These are phyloP conservation scores for Crotalus helleri DNA, from an alignment of 2,113 vertebrate genomes.

Conservation along the genomic window DNA sequence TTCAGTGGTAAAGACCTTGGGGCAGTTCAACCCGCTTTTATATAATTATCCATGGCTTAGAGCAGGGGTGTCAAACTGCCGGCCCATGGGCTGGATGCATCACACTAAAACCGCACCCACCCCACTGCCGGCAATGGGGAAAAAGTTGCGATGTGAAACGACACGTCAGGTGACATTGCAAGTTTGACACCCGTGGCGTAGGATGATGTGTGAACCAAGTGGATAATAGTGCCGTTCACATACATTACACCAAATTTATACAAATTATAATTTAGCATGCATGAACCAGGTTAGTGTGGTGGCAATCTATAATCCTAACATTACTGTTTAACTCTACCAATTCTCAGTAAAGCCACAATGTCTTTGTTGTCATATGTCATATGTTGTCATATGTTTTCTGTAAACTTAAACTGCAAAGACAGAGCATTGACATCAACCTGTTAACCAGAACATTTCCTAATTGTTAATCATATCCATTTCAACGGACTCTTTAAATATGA, in stretches of 20 bases:
- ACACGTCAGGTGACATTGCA: too few relatives aligned
- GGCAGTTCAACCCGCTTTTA: not conserved
- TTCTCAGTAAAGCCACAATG: not conserved
- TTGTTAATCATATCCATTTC: not conserved
- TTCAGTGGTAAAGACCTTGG: not conserved
- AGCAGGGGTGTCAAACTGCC: too few relatives aligned
- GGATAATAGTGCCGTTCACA: not conserved
- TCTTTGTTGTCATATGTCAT: not conserved
- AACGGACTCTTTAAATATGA: not conserved
- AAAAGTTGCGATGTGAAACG: fast-evolving
- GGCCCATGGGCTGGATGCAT: too few relatives aligned
- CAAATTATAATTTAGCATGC: not conserved
- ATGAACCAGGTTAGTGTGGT: not conserved
- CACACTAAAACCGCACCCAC: too few relatives aligned
- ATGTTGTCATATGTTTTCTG: not conserved
- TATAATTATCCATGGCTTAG: too few relatives aligned
- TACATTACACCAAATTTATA: not conserved
- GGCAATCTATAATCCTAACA: not conserved
- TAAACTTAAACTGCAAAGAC: not conserved
- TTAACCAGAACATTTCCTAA: not conserved
- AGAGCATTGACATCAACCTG: not conserved
- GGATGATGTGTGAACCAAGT: not conserved
- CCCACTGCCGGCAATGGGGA: too few relatives aligned
- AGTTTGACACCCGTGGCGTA: not conserved
- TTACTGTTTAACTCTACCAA: not conserved